A percentile compares a stretch with the other conserved stretches of the same genome.
These are phyloP conservation scores for Drosophila peninsularis DNA, from an alignment of 2,888 invertebrate genomes.

Conservation along the genomic window DNA sequence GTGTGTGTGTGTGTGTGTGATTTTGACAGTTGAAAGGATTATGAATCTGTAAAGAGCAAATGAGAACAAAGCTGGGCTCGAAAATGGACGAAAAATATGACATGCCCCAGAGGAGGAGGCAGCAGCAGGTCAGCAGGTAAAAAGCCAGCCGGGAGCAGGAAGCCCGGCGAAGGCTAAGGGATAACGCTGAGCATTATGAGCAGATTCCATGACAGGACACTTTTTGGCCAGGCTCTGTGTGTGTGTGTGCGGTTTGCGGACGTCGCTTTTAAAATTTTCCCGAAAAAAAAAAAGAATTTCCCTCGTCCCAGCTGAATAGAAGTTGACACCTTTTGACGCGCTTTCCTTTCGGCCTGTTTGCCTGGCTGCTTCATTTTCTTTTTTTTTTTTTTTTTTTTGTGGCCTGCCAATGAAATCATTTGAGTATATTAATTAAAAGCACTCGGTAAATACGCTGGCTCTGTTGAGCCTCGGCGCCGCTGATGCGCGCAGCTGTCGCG, in stretches of 20 bases:
- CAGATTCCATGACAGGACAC: conserved; percentile 40
- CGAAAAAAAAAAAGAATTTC: not conserved
- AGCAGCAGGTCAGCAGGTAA: not conserved
- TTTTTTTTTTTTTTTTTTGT: not conserved
- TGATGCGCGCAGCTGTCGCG: conserved; percentile 52
- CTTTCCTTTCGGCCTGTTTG: not conserved
- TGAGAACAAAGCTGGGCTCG: conserved; percentile 32
- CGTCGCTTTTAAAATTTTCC: conserved; percentile 17
- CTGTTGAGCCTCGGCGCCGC: not conserved
- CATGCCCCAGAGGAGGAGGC: conserved; percentile 5
- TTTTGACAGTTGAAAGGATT: conserved; percentile 62
- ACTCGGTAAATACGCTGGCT: conserved; percentile 54
- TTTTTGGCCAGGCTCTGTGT: conserved; percentile 31
- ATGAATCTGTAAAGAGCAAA: conserved; percentile 43
- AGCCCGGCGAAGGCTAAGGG: not conserved
- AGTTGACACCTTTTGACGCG: conserved; percentile 39
- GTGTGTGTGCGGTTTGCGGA: conserved; percentile 49
- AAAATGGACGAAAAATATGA: conserved; percentile 34
- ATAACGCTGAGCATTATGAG: conserved; percentile 8
- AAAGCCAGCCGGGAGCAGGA: not conserved
- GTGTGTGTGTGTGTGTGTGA: conserved; percentile 12
- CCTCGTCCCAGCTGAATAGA: conserved; percentile 12
- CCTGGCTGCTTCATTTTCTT: too few species aligned
- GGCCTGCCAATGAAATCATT: conserved; percentile 69
- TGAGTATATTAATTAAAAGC: conserved; percentile 79